Base-by-base conservation (phyloP, 1,140 invertebrate genomes). In the Drosophila busckii region DNA sequence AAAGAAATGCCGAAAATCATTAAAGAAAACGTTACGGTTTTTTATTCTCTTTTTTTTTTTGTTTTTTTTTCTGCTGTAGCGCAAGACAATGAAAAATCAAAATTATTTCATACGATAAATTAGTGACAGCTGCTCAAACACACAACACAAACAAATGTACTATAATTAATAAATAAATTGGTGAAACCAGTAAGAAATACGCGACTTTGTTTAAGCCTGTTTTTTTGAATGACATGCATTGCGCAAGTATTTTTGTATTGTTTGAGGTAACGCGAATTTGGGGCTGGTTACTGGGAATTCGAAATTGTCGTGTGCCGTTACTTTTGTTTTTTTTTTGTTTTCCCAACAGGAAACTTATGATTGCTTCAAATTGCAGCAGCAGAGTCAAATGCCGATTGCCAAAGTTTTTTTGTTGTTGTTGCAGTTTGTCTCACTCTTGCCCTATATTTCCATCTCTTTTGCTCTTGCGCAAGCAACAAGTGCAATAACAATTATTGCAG, bases 321-420 rank as follows among this genome's bases (percentile, higher is more conserved):
- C 13, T 28, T 42, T 26, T 29, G 17, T 16, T 25, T 52, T 58
- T 19, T 41, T 63, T 49, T 28, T 50, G 61, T 64, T 53, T 73
- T 44, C 49, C 62, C 67, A 71, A 80, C 75, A 78, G 71, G 71
- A 80, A 80, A 69, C 50, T 80, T 80, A 61, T 78, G 73, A 78
- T 78, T 78, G 73, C 68, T 17, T 28, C 48, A 78, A 76, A 80
- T 80, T 71, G 68, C 69, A 73, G 35, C 26, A 61, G 58, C 16
- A 37, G 31, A 34, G 23, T 48, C 48, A 76, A 55, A 76, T 66
- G 50, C 70, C 70, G 70, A 78, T 80, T 80, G 75, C 58, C 64
- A 65, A 80, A 71, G 73, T 60, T 70, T 71, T 68, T 60, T 40
- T 41, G 38, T 25, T 15, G 31, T 8, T 44, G 7, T 5, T 16